Conservation (phyloP, 2,888 invertebrate genomes). For the Cheilosia vernalis region DNA sequence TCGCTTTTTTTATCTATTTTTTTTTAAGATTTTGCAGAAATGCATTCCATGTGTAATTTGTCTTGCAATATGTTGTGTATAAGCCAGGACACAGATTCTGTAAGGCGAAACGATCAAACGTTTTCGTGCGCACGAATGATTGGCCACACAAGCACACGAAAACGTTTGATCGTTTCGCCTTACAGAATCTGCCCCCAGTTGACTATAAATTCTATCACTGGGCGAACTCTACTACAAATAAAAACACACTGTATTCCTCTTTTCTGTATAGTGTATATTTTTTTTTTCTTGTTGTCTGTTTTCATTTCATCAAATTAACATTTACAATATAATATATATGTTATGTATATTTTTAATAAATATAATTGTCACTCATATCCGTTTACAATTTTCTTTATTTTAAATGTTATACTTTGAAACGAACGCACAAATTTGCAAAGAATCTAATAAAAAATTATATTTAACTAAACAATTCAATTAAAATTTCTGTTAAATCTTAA, state of each 20-base stretch:
- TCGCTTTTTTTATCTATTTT: too few species aligned
- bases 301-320: conserved; percentile 73
- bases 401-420: conserved; percentile 7
- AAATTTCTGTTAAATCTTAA: conserved; percentile 25
- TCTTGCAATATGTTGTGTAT: too few species aligned
- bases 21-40: too few species aligned
- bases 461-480: conserved; percentile 9
- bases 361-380: conserved; percentile 74
- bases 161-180: too few species aligned
- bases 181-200: too few species aligned
- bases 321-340: conserved; percentile 68
- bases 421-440: conserved; percentile 19
- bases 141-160: too few species aligned
- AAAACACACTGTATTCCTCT: background rate
- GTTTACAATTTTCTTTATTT: conserved; percentile 50
- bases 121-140: too few species aligned
- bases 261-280: conserved; percentile 66
- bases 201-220: too few species aligned
- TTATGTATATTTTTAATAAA: conserved; percentile 69
- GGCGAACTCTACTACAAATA: background rate
- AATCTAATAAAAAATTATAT: conserved; percentile 8
- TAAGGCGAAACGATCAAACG: too few species aligned
- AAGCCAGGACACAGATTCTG: too few species aligned
- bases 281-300: conserved; percentile 55
- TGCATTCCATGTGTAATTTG: too few species aligned